These are phyloP conservation scores for Puntigrus tetrazona DNA, from an alignment of 2,113 vertebrate species.

Conservation along the genomic window DNA sequence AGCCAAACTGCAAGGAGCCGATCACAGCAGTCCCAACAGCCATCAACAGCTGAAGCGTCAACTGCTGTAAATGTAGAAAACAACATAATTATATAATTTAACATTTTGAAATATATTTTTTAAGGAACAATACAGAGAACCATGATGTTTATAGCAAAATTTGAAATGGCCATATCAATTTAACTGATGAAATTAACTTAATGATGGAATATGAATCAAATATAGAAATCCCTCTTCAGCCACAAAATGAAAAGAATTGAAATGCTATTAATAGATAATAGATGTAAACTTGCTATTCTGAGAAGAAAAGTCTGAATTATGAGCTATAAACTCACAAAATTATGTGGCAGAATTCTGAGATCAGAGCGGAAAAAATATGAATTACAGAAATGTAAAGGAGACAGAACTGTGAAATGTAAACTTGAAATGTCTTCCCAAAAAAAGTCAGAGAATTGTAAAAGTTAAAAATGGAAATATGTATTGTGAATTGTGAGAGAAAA, in stretches of 20 bases:
- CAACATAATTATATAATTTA: background rate
- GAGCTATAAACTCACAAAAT: background rate
- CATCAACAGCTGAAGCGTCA: constrained; percentile 80
- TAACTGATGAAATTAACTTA: too few species aligned
- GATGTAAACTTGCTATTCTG: background rate
- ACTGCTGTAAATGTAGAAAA: constrained; percentile 57
- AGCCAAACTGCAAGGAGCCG: constrained; percentile 85
- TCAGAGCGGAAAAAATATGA: background rate
- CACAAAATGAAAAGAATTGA: background rate
- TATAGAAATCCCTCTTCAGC: background rate
- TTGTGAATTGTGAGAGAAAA: too few species aligned
- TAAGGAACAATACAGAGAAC: background rate
- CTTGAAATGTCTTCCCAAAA: too few species aligned
- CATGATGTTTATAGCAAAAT: background rate
- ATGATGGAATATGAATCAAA: background rate
- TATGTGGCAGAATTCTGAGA: background rate
- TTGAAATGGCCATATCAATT: too few species aligned
- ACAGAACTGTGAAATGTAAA: background rate
- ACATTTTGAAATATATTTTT: background rate
- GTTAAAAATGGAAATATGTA: too few species aligned
- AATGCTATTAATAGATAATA: background rate
- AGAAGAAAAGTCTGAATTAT: background rate
- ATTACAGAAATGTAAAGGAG: too few species aligned
- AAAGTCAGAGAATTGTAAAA: too few species aligned
- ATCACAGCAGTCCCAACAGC: constrained; percentile 83